Base-by-base conservation (phyloP, 2,888 invertebrate genomes). In the Margaritifera margaritifera region DNA sequence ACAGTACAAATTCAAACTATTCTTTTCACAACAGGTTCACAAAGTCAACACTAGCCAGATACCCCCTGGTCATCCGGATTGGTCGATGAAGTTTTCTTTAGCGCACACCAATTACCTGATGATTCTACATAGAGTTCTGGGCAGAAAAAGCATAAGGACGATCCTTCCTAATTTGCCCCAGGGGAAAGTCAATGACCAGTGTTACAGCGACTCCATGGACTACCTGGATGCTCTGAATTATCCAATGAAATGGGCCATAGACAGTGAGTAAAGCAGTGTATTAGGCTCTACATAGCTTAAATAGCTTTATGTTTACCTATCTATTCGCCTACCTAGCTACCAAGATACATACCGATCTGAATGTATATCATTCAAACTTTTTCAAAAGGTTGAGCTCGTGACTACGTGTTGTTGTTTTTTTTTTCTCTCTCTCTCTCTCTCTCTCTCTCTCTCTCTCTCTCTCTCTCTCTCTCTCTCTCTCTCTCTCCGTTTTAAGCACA, bases 231-330 rank as follows among this genome's bases (percentile, higher is more conserved):
- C 65, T 18, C 20, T 70, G 42, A 42, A 42, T 42, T 42, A 42
- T 15, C 42, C 52, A 6, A 72, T 74, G n/a, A 52, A 27, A 20
- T 74, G 74, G 76, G 76, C 76, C 3, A 62, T 76, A 8, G 64
- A 71, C 25, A 76, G 76, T 76, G 4, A 15, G 15, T 54, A n/a
- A n/a, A n/a, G n/a, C n/a, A 42, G 11, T 42, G 11, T 2, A 42
- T 15, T 42, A 42, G 3, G 42, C 11, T 42, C 42, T 42, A 42
- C 2, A 3, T 42, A 15, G 42, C 15, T 42, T 8, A 8, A 2
- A 42, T 42, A 42, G 0, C 42, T 42, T 42, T 42, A 8, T 42
- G 3, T 42, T 42, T 42, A 42, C 2, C 42, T 42, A 3, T 42
- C 42, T 42, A 42, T 15, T 42, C 15, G 42, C 42, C 42, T 42